Base-by-base conservation (phyloP, 2,113 vertebrate species). In the Apodemus speciosus region DNA sequence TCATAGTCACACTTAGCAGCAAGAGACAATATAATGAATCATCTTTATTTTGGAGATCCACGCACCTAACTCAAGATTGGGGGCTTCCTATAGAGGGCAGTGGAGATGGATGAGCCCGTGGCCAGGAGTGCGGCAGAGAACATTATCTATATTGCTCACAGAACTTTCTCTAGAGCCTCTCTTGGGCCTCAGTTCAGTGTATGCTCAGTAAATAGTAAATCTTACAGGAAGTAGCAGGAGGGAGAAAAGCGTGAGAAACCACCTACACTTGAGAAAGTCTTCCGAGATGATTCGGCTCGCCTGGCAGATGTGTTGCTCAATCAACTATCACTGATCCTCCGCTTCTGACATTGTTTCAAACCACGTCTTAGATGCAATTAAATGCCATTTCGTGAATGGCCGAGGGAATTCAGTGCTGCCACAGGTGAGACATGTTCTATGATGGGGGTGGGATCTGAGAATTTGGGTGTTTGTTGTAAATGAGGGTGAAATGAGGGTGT, bases 341-440 rank as follows among this genome's bases (percentile, higher is more conserved):
- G 15, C 53, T 89, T 81, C 87, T 94, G 69, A 94, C 84, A 18
- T 51, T 89, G 79, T 89, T 96, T 94, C 87, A 87, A 91, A 93
- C 86, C 75, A 88, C 94, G 72, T 94, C 94, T 93, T 72, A 27
- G 90, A 96, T 90, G 62, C 85, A 94, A 95, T 94, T 95, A 96
- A 91, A 95, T 71, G 53, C 46, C 79, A 38, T 18, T 94, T 80
- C 90, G 58, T 83, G 89, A 86, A 88, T 62, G 88, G 73, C 88
- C 64, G 85, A 83, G 91, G 86, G 38, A 91, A 69, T 58, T 93
- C 66, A 56, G 58, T 58, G 58, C 69, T 75, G 66, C 71, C 43
- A 71, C 21, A 69, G 56, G 90, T 86, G 84, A 92, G 53, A 81
- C 60, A 9, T 88, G 93, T 73, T 94, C 68, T 90, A 69, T 72